Conservation (phyloP, 2,888 invertebrate genomes). For the Thecocarcelia acutangulata region DNA sequence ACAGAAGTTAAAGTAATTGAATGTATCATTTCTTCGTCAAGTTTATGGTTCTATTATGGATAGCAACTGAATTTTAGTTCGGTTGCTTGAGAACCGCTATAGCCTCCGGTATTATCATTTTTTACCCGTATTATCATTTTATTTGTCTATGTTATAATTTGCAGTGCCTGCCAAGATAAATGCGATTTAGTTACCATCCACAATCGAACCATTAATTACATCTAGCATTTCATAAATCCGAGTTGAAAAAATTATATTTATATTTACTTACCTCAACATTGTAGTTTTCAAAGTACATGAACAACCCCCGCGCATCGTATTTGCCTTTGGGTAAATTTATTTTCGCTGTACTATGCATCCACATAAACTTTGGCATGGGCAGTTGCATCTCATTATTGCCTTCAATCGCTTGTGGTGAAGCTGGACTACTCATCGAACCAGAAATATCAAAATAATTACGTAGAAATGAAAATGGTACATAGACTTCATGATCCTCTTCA, state of each 20-base stretch:
- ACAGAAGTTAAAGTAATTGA: no score
- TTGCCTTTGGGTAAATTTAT: slow-evolving; percentile 93
- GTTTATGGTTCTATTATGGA: no score
- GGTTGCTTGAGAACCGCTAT: no score
- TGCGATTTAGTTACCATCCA: no score
- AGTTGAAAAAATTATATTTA: not conserved
- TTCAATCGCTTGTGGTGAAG: slow-evolving; percentile 55
- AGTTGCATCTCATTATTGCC: slow-evolving; percentile 67
- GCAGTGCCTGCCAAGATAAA: no score
- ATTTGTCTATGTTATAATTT: no score
- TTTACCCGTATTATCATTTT: no score
- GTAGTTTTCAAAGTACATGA: slow-evolving; percentile 98
- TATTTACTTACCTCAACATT: slow-evolving; percentile 89
- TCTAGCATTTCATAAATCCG: no score
- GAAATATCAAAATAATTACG: slow-evolving; percentile 97
- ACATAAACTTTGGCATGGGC: slow-evolving; percentile 90
- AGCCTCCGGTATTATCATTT: no score
- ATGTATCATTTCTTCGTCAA: no score
- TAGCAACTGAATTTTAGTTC: no score
- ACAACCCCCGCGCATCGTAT: slow-evolving; percentile 94
- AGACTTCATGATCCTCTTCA: slow-evolving; percentile 88
- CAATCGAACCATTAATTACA: no score
- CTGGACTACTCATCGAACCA: slow-evolving; percentile 85
- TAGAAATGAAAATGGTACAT: slow-evolving; percentile 94
- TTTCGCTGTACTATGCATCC: slow-evolving; percentile 96